Conservation (phyloP, 1,140 invertebrate species). For the Aphaenogaster ashmeadi region DNA sequence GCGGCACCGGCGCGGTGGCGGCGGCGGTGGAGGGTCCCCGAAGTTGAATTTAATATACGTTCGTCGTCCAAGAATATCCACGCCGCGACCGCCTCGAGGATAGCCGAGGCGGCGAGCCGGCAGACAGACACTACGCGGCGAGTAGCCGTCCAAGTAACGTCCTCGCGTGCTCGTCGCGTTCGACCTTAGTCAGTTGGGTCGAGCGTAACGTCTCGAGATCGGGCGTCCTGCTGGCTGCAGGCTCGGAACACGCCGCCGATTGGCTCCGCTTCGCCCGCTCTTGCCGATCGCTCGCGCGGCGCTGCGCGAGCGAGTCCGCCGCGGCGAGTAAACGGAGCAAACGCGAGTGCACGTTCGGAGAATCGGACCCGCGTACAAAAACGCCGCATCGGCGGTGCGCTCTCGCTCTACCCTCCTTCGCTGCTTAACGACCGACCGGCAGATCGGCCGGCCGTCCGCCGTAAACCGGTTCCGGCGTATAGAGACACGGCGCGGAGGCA, state of each 20-base stretch:
- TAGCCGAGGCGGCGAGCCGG: constrained; percentile 57
- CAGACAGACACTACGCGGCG: constrained; percentile 45
- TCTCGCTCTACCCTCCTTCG: not conserved
- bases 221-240: not conserved
- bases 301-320: constrained; percentile 7
- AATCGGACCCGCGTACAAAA: not conserved
- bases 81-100: constrained; percentile 55
- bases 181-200: constrained; percentile 21
- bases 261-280: not conserved
- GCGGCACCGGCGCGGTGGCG: constrained; percentile 54
- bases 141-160: constrained; percentile 39
- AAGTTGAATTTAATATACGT: constrained; percentile 79
- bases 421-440: constrained; percentile 8
- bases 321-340: constrained; percentile 39
- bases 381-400: not conserved
- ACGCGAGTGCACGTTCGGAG: not conserved
- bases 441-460: not conserved
- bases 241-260: constrained; percentile 8
- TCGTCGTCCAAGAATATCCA: constrained; percentile 78
- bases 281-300: constrained; percentile 30
- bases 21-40: constrained; percentile 66
- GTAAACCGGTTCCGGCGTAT: constrained; percentile 71
- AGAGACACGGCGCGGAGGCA: constrained; percentile 33
- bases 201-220: constrained; percentile 38
- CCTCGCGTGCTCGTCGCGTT: constrained; percentile 37